Evolutionary conservation across 2,888 invertebrate genomes (phyloP).

Genomic region (Sthenelais limicola): DNA sequence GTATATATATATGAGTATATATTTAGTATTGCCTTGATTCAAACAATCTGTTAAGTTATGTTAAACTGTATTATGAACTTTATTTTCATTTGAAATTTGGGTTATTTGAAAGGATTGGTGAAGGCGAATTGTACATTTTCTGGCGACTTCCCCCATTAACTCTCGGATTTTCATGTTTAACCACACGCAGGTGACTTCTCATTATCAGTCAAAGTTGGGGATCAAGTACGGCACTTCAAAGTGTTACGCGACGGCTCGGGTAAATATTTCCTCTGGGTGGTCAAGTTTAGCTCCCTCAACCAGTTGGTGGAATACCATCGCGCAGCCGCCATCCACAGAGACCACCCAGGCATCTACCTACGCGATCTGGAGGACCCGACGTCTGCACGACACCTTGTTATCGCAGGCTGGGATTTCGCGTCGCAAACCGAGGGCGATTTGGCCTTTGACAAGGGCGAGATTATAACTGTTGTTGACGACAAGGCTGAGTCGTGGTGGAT

Average conservation of each 20-base stretch:
- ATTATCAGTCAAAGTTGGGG: conserved; percentile 59
- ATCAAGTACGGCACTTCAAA: conserved; percentile 69
- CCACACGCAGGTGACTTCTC: too few species aligned
- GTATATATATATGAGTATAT: too few species aligned
- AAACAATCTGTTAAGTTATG: too few species aligned
- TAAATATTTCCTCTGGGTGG: conserved; percentile 99
- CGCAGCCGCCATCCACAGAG: conserved; percentile 85
- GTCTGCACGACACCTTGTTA: conserved; percentile 96
- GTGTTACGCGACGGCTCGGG: conserved; percentile 96
- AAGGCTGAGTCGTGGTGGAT: conserved; percentile 90
- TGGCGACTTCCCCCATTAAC: too few species aligned
- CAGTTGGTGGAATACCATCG: conserved; percentile 97
- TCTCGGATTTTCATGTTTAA: too few species aligned
- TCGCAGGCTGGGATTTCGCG: conserved; percentile 98
- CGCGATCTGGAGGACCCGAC: not conserved
- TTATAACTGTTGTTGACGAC: conserved; percentile 96
- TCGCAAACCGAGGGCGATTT: conserved; percentile 98
- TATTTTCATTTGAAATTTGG: too few species aligned
- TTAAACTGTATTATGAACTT: too few species aligned
- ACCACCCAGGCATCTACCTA: not conserved
- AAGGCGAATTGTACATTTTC: too few species aligned
- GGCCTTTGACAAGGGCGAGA: conserved; percentile 96
- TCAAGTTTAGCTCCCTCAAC: conserved; percentile 98
- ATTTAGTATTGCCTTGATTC: too few species aligned
- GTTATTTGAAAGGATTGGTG: too few species aligned